phyloP scores from a whole-genome alignment of 2,797 vertebrate species.

The Diglossa cyanea region DNA sequence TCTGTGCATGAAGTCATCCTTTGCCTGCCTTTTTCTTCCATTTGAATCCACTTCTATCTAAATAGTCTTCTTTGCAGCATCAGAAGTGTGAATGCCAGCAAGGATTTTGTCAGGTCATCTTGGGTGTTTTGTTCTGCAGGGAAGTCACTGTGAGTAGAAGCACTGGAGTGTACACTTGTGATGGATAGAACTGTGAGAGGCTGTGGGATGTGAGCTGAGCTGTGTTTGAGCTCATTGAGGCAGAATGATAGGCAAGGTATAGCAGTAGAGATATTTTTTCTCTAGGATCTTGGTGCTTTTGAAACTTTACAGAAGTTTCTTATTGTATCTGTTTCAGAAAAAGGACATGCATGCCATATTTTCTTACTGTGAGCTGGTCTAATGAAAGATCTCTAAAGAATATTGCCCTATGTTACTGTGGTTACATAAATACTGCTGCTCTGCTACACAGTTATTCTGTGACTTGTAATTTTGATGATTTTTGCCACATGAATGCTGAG shows the following conservation, averaged over 20 bases:
- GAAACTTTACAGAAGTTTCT: not conserved
- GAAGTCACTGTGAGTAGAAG: not conserved
- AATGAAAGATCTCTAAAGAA: not conserved
- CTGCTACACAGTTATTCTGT: not conserved
- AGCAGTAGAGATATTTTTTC: not conserved
- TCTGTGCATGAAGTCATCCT: not conserved
- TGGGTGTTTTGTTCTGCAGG: not conserved
- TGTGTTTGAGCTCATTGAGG: not conserved
- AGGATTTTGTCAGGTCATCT: conserved; percentile 12
- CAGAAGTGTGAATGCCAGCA: not conserved
- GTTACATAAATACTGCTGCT: not conserved
- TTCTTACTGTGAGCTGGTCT: not conserved
- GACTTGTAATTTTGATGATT: not conserved
- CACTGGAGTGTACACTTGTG: not conserved
- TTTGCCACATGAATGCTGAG: not conserved
- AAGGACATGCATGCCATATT: not conserved
- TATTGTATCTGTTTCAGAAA: not conserved
- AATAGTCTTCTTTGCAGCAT: not conserved
- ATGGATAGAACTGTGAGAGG: not conserved
- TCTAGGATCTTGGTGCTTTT: not conserved
- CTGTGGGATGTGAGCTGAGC: not conserved
- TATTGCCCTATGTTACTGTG: not conserved
- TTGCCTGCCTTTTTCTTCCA: not conserved
- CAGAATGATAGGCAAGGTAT: not conserved
- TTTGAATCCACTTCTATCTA: not conserved